Percentiles rank a stretch among this genome's conserved stretches.
phyloP scores from a whole-genome alignment of 2,113 vertebrate species.

The Lathamus discolor region DNA sequence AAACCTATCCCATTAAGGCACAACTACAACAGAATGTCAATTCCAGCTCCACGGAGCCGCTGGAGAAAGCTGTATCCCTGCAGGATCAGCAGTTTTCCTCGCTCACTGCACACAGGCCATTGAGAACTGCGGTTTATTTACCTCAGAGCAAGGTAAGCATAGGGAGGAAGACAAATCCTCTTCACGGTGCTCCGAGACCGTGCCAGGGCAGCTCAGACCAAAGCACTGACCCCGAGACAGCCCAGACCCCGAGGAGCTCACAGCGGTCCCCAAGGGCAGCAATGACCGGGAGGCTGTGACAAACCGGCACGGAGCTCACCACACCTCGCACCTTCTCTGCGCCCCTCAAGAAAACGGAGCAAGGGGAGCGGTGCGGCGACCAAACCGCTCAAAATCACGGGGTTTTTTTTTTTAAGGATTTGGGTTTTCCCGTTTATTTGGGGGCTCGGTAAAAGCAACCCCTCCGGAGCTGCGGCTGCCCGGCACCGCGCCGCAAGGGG shows the following conservation, averaged over 20 bases:
- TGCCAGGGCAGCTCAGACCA: not conserved
- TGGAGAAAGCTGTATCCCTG: not conserved
- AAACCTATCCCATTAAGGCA: not conserved
- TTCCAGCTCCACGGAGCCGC: not conserved
- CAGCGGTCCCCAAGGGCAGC: not conserved
- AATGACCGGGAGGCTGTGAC: not conserved
- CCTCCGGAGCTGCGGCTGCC: not conserved
- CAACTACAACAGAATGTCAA: not conserved
- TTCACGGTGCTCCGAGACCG: not conserved
- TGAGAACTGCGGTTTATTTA: not conserved
- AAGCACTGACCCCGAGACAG: not conserved
- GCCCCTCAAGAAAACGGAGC: rapidly evolving
- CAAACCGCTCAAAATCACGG: not conserved
- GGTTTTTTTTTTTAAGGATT: not conserved
- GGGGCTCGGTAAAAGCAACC: not conserved
- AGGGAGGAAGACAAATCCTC: not conserved
- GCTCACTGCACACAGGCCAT: not conserved
- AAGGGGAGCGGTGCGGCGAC: rapidly evolving
- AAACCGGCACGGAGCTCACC: not conserved
- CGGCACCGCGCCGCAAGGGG: not conserved
- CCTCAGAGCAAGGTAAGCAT: not conserved
- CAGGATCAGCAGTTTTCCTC: not conserved
- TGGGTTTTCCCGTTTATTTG: not conserved
- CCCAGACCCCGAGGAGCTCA: not conserved
- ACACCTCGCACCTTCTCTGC: not conserved